phyloP scores from a whole-genome alignment of 2,888 invertebrate genomes.

The Drosophila koepferae region DNA sequence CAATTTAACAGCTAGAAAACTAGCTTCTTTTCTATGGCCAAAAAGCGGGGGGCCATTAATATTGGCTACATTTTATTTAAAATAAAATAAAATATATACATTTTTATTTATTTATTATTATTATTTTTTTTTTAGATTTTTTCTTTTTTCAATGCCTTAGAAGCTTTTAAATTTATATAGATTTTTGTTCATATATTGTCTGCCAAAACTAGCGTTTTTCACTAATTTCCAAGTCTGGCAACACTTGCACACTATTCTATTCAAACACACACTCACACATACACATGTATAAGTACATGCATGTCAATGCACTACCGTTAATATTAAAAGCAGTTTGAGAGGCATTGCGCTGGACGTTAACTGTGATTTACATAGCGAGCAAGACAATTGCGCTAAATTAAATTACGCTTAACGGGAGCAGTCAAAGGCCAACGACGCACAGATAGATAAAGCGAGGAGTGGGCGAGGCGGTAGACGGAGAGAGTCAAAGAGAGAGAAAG shows the following conservation, averaged over 20 bases:
- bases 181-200: background rate
- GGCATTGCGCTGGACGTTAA: conserved; percentile 35
- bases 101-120: background rate
- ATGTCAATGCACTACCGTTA: conserved; percentile 49
- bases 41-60: background rate
- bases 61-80: background rate
- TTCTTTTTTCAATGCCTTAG: background rate
- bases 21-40: background rate
- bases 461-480: background rate
- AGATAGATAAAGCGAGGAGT: conserved; percentile 20
- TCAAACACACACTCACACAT: conserved; percentile 1
- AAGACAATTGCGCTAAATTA: conserved; percentile 67
- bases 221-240: background rate
- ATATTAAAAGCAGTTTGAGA: conserved; percentile 40
- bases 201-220: background rate
- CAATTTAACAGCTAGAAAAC: background rate
- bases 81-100: background rate
- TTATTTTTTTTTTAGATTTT: background rate
- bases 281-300: conserved; percentile 8
- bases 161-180: background rate
- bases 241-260: conserved; percentile 5
- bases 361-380: conserved; percentile 54
- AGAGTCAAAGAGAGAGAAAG: conserved; percentile 3
- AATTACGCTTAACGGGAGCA: conserved; percentile 71
- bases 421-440: conserved; percentile 57